phyloP scores from a whole-genome alignment of 2,113 vertebrate genomes.

The Peromyscus polionotus region DNA sequence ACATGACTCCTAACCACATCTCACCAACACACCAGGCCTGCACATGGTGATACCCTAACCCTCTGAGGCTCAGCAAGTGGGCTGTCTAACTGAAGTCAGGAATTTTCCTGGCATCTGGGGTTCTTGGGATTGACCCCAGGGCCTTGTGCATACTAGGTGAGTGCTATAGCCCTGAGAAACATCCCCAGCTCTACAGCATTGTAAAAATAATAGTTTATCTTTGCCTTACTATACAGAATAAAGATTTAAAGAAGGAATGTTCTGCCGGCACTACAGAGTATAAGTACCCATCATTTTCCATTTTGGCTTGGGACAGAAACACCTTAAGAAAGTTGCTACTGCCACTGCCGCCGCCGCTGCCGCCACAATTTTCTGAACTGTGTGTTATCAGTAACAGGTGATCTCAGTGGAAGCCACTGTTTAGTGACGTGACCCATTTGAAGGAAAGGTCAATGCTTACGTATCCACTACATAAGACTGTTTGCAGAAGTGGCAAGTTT shows the following conservation, averaged over 20 bases:
- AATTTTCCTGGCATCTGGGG: background rate
- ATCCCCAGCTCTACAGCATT: background rate
- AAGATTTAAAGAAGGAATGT: background rate
- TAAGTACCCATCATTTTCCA: background rate
- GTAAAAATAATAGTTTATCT: background rate
- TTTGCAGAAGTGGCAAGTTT: background rate
- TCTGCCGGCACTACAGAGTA: background rate
- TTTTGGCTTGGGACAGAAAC: background rate
- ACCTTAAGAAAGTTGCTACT: background rate
- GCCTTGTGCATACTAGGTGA: background rate
- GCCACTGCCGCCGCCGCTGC: background rate
- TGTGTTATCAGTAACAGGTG: background rate
- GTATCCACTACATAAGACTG: background rate
- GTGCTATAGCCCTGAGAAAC: background rate
- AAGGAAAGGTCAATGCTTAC: background rate
- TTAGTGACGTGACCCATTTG: background rate
- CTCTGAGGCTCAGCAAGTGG: background rate
- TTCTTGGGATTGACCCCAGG: background rate
- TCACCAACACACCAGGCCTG: background rate
- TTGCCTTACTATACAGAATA: slow-evolving; percentile 16
- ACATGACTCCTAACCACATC: background rate
- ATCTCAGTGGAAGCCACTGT: background rate
- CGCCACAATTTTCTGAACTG: background rate
- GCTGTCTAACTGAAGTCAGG: no score
- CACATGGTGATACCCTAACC: background rate